Evolutionary conservation across 2,113 vertebrate genomes (phyloP), one percentile per base, ranked within the genome.

Genomic region (Eonycteris spelaea): DNA sequence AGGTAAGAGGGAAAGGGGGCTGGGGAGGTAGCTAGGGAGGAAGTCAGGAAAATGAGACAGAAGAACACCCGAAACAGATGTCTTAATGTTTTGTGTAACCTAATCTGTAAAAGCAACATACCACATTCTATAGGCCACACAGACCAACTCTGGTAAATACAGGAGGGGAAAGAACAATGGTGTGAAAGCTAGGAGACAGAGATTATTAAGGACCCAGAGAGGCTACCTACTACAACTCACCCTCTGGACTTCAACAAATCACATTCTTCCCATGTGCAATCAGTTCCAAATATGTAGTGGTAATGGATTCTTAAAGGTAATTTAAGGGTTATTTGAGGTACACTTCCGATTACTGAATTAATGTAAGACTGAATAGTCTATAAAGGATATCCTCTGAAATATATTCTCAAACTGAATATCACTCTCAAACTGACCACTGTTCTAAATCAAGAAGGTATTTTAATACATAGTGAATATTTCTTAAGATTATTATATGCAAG

Each of bases 391-490:
- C 51, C 51, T 82, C 74, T 83, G 48, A 95, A 94, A 57, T 61
- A 43, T 35, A 71, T 30, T 68, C 61, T 86, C 28, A 61, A 90
- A 48, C 22, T 53, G 55, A 85, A 40, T 75, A 57, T 57, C 19
- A 65, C 30, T 70, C 48, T 89, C 61, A 55, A 79, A 55, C 15
- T 59, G 55, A 88, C 24, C 38, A 68, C 8, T 5, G 2, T 77
- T 93, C 21, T 90, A 82, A 95, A 91, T 59, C 12, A 65, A 85
- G 40, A 79, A 55, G 35, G 8, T 33, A 90, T 61, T 68, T 84
- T 65, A 28, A 86, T n/a, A 82, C 40, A 63, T 18, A 63, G 3
- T 53, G 6, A 89, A 68, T 73, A 59, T 55, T 85, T 94, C n/a
- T 73, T 78, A 91, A 67, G 38, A 74, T 65, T 65, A 48, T 1